Evolutionary conservation across 1,140 invertebrate species (phyloP), one percentile per base, ranked within the genome.

Genomic region (Brachionus rotundiformis): DNA sequence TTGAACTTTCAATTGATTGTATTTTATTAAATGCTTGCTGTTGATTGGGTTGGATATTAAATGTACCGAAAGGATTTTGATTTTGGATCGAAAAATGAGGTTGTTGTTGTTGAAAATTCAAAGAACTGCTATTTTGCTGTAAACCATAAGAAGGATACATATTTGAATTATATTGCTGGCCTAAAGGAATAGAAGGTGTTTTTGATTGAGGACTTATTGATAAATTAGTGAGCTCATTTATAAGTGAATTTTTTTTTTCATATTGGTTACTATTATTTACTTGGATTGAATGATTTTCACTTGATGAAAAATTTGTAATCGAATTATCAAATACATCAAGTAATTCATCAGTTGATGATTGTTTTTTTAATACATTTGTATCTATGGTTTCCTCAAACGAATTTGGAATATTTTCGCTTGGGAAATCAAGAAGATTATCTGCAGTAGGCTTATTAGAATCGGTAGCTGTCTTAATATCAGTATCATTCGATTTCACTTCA

Each of bases 371-470:
- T 29, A 33, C 3, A 68, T 16, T 16, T 23, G 29, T 19, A 8
- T 68, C 63, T 19, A 19, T 36, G n/a, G 16, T 33, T 19, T 68
- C 29, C 19, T 68, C 13, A 33, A 33, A 33, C 2, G 63, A 68
- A 36, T 68, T 8, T 10, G 13, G 11, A 33, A 19, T 16, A 36
- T 68, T 36, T 36, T 68, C 16, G 3, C 11, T 16, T 10, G 63
- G 63, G 4, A 68, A 68, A 68, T 68, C 63, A 68, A 68, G 31
- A 13, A 68, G 33, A 68, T 36, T 68, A 33, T 33, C 33, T 19
- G 63, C n/a, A 31, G 0, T 68, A 36, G 10, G n/a, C n/a, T 33
- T 10, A 36, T 68, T 68, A 36, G 29, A 5, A 5, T 36, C 31
- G 36, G 63, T 3, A 6, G 16, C 29, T 33, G 63, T n/a, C n/a